Percentiles rank a stretch among this genome's conserved stretches.
These are phyloP conservation scores for Portevinia maculata DNA, from an alignment of 2,888 invertebrate species.

Conservation along the genomic window DNA sequence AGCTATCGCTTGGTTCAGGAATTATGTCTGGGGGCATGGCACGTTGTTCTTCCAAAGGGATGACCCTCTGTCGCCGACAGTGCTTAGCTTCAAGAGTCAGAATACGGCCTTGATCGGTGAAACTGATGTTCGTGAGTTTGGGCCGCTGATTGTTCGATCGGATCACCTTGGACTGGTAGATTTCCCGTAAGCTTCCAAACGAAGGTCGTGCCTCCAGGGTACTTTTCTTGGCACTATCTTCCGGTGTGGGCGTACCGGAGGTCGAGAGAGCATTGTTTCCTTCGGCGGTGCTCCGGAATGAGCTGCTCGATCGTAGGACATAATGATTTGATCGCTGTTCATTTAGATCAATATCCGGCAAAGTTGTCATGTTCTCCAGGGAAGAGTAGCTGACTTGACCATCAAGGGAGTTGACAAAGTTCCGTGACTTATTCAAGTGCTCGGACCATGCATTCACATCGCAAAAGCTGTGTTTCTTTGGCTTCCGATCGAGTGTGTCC, in stretches of 20 bases:
- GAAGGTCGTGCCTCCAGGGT: constrained; percentile 76
- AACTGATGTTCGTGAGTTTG: constrained; percentile 77
- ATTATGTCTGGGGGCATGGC: constrained; percentile 87
- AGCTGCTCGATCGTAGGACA: constrained; percentile 87
- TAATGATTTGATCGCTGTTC: constrained; percentile 83
- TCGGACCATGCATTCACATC: constrained; percentile 84
- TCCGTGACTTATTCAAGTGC: constrained; percentile 83
- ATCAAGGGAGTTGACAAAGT: constrained; percentile 79
- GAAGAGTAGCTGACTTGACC: constrained; percentile 75
- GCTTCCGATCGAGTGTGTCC: constrained; percentile 92
- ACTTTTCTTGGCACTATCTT: constrained; percentile 46
- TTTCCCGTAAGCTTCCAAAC: constrained; percentile 89
- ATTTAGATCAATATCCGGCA: constrained; percentile 78
- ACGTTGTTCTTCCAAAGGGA: constrained; percentile 78
- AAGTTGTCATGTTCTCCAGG: constrained; percentile 76
- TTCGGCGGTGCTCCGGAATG: constrained; percentile 85
- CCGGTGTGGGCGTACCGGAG: constrained; percentile 20
- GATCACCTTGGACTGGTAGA: constrained; percentile 87
- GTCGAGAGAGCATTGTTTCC: constrained; percentile 49
- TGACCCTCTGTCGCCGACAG: constrained; percentile 87
- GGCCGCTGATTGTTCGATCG: constrained; percentile 82
- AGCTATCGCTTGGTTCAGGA: constrained; percentile 75
- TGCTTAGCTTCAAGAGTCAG: constrained; percentile 89
- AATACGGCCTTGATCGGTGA: constrained; percentile 85
- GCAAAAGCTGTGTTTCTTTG: constrained; percentile 85